Evolutionary conservation across 1,140 invertebrate species (phyloP).

Genomic region (Pseudomyrmex dendroicus): DNA sequence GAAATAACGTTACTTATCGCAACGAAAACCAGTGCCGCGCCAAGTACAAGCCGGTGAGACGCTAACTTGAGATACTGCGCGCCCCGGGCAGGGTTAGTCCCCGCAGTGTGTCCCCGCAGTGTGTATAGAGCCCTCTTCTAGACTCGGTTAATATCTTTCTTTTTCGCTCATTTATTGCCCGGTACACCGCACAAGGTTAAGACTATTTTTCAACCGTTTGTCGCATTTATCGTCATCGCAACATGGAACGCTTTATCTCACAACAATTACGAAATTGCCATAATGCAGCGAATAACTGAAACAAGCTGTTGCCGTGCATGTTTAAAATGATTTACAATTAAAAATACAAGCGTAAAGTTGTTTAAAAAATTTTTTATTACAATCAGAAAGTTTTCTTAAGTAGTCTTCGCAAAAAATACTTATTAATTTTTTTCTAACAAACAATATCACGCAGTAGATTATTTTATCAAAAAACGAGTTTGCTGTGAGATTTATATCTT

Average conservation of each 20-base stretch:
- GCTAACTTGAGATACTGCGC: slow-evolving; percentile 38
- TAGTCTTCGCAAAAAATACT: no score
- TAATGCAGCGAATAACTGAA: neutral
- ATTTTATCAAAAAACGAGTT: neutral
- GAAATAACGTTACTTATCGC: slow-evolving; percentile 66
- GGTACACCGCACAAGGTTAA: slow-evolving; percentile 21
- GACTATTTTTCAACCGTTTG: slow-evolving; percentile 49
- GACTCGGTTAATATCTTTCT: slow-evolving; percentile 43
- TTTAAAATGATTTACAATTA: neutral
- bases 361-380: no score
- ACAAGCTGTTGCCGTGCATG: slow-evolving; percentile 2
- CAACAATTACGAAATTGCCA: slow-evolving; percentile 3
- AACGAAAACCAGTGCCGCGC: slow-evolving; percentile 27
- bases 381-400: no score
- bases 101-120: neutral
- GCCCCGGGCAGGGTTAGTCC: neutral
- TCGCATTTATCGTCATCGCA: slow-evolving; percentile 35
- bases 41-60: slow-evolving; percentile 47
- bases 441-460: no score
- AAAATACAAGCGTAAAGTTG: no score
- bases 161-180: slow-evolving; percentile 32
- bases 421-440: no score
- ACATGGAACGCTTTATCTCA: neutral
- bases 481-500: neutral
- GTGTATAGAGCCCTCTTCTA: slow-evolving; percentile 19